Base-by-base conservation (phyloP, 2,888 invertebrate genomes). In the Cephus spinipes region DNA sequence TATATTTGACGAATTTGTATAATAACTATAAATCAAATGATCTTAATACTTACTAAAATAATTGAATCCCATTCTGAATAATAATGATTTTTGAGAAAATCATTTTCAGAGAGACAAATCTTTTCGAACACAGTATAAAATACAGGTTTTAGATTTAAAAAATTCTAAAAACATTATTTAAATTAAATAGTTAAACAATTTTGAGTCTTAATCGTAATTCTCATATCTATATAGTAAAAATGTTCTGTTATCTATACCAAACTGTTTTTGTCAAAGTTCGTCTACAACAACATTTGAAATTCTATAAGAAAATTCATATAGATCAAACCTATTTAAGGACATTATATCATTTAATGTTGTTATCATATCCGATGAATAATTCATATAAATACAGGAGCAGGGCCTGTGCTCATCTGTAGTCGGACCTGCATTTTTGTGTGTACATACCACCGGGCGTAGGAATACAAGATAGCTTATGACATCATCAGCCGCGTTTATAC, bases 401-500 rank as follows among this genome's bases (percentile, higher is more conserved):
- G 75, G 81, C 76, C 40, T 78, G 12, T 30, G 35, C 31, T 32
- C 9, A 32, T 31, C 31, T 31, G 6, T 33, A 31, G 31, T 71
- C 71, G 71, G 71, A 76, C 81, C 79, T 83, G 81, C 33, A 77
- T 79, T 79, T 79, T 81, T 77, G 79, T 79, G 77, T 80, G 79
- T 79, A 75, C 76, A 80, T 77, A 79, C 81, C 81, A 81, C 78
- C 75, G 77, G 87, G 89, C 90, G 89, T 85, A 90, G 89, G 87
- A 87, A 90, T 87, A 89, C 87, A 87, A 84, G 86, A 83, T 85
- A 81, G 77, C 77, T 83, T 86, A 87, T 90, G 90, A 90, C 90
- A 90, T 90, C 90, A 90, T 88, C 89, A 85, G 85, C 85, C 84
- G 85, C 85, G 87, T 88, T 87, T 86, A 87, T 85, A 85, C 84